phyloP scores from a whole-genome alignment of 2,113 vertebrate genomes.

The Pelmatolapia mariae region DNA sequence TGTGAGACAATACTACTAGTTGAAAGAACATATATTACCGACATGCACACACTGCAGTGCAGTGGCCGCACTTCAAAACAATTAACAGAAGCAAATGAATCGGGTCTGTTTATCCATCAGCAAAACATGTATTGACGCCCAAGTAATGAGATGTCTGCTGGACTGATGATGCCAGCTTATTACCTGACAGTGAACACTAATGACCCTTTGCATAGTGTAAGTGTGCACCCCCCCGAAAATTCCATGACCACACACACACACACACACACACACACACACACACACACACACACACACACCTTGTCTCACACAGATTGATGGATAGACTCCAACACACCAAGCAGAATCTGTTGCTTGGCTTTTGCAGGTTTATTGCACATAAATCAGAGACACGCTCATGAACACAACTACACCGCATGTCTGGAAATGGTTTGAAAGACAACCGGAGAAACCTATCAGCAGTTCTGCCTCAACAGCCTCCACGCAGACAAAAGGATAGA shows the following conservation, averaged over 20 bases:
- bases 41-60: background rate
- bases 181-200: constrained; percentile 31
- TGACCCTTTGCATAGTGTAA: constrained; percentile 6
- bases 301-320: background rate
- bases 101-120: constrained; percentile 52
- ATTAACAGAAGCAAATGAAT: constrained; percentile 43
- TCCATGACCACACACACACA: background rate
- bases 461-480: background rate
- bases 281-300: background rate
- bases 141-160: constrained; percentile 64
- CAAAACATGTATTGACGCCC: constrained; percentile 58
- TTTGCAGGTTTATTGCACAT: background rate
- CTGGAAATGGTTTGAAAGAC: background rate
- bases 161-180: constrained; percentile 52
- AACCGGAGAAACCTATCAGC: background rate
- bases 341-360: background rate
- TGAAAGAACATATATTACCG: background rate
- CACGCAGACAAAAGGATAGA: constrained; percentile 32
- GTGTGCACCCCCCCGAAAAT: background rate
- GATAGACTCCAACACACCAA: background rate
- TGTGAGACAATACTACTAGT: background rate
- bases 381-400: background rate
- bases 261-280: background rate
- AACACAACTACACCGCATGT: background rate
- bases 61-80: constrained; percentile 26